Conservation (phyloP, 35 echinoderm and acorn worm genomes). For the Heliocidaris erythrogramma region DNA sequence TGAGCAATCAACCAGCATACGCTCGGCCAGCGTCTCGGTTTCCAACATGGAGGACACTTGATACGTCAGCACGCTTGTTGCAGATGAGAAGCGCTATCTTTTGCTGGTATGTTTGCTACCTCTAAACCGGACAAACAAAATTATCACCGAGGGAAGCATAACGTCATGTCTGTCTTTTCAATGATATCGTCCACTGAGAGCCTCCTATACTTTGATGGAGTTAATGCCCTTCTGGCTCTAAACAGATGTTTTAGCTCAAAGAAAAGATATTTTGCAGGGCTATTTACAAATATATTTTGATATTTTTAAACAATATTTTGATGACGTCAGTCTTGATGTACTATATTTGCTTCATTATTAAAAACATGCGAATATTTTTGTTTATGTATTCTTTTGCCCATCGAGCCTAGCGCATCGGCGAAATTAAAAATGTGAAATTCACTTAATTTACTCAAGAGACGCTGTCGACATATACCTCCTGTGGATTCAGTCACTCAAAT, state of each 20-base stretch:
- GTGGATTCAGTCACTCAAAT: not conserved
- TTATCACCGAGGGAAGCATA: not conserved
- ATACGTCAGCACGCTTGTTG: slow-evolving; percentile 25
- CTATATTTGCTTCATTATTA: no score
- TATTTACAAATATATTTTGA: no score
- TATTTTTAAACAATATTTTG: no score
- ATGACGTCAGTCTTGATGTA: no score
- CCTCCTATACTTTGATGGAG: no score
- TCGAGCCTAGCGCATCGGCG: no score
- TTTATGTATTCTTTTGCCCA: no score
- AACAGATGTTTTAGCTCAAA: no score
- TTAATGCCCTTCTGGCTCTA: no score
- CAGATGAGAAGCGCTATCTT: not conserved
- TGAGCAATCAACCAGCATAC: slow-evolving; percentile 35
- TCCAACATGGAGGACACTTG: slow-evolving; percentile 9
- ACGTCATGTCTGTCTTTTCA: not conserved
- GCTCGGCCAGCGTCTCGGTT: not conserved
- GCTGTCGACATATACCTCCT: not conserved
- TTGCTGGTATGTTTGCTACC: not conserved
- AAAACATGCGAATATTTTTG: no score
- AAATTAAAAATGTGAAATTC: no score
- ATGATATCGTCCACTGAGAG: not conserved
- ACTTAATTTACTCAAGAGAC: not conserved
- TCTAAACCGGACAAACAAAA: not conserved
- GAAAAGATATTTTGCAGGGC: no score